These are phyloP conservation scores for Monodelphis domestica DNA, from an alignment of 2,797 vertebrate species.

Conservation along the genomic window DNA sequence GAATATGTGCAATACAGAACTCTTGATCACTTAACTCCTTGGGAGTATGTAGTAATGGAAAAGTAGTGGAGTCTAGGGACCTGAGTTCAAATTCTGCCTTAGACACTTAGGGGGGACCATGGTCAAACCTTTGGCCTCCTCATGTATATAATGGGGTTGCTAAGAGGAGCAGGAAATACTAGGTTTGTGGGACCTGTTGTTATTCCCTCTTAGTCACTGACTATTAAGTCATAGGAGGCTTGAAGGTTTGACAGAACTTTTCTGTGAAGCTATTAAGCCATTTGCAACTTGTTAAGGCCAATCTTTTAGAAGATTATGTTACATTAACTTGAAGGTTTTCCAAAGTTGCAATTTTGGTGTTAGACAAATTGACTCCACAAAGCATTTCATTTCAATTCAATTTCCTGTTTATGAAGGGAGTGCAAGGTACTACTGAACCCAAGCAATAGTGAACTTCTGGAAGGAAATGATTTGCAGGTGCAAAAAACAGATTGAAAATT, in stretches of 20 bases:
- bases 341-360: slow-evolving; percentile 42
- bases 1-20: background rate
- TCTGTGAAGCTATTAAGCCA: slow-evolving; percentile 21
- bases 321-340: background rate
- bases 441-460: background rate
- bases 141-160: background rate
- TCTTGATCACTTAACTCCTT: slow-evolving; percentile 29
- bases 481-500: background rate
- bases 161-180: background rate
- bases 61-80: background rate
- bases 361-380: slow-evolving; percentile 24
- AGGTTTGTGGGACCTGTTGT: background rate
- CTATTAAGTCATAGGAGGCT: slow-evolving; percentile 5
- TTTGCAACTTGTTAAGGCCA: slow-evolving; percentile 31
- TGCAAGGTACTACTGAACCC: background rate
- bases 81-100: background rate
- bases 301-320: slow-evolving; percentile 44
- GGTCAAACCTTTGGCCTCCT: background rate
- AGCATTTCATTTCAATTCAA: slow-evolving; percentile 1
- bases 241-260: slow-evolving; percentile 20
- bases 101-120: background rate
- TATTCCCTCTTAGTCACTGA: background rate
- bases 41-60: background rate
- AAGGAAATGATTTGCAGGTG: background rate
- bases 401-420: background rate